phyloP scores from a whole-genome alignment of 2,888 invertebrate species.

The Campoplex nolae region DNA sequence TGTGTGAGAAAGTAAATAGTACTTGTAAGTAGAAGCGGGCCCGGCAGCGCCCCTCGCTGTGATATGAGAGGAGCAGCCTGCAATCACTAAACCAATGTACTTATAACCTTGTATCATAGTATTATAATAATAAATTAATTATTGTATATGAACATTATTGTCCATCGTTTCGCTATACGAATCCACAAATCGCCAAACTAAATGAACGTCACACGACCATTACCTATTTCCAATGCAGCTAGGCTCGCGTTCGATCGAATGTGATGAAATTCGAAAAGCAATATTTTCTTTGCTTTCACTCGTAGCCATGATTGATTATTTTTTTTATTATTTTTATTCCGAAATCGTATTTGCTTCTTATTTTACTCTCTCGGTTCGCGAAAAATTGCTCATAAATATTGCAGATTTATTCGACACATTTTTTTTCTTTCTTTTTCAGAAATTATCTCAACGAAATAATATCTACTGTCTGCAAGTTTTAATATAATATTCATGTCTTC shows the following conservation, averaged over 20 bases:
- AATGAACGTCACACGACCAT: neutral
- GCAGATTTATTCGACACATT: neutral
- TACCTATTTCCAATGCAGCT: neutral
- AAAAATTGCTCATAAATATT: neutral
- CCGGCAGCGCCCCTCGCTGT: constrained; percentile 85
- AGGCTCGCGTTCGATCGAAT: neutral
- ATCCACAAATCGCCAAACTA: constrained; percentile 18
- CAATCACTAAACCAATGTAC: constrained; percentile 85
- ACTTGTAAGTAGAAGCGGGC: constrained; percentile 82
- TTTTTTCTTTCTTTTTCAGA: neutral
- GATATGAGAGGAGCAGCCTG: constrained; percentile 85
- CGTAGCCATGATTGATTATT: neutral
- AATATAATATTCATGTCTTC: neutral
- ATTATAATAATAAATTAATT: constrained; percentile 80
- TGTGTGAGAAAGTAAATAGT: constrained; percentile 58
- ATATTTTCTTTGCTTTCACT: neutral
- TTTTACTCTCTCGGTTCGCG: neutral
- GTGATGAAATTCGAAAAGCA: neutral
- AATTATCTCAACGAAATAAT: neutral
- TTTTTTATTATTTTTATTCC: neutral
- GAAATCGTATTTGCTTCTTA: neutral
- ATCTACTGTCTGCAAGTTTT: no score
- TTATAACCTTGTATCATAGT: constrained; percentile 84
- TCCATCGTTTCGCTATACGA: constrained; percentile 39
- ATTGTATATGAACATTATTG: constrained; percentile 74